Evolutionary conservation across 2,888 invertebrate species (phyloP).

Genomic region (Scelioninae gen. 1): DNA sequence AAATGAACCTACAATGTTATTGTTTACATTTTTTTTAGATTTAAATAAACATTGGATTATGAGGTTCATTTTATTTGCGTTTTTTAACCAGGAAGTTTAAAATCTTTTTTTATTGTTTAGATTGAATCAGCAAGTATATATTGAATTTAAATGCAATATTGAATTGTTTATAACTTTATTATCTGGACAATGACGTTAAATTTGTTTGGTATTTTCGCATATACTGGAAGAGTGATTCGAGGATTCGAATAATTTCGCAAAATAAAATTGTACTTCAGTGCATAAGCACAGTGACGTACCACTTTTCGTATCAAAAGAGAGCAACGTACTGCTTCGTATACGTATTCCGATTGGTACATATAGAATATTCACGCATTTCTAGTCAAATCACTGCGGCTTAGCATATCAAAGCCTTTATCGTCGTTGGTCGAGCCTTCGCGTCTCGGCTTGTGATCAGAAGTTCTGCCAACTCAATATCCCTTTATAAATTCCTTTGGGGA

Average conservation of each 20-base stretch:
- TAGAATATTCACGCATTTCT: constrained; percentile 76
- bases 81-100: no score
- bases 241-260: constrained; percentile 49
- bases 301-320: constrained; percentile 63
- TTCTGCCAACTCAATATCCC: constrained; percentile 74
- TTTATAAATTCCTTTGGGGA: constrained; percentile 75
- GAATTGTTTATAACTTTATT: no score
- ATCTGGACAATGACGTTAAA: neutral
- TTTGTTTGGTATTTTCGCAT: constrained; percentile 33
- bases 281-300: constrained; percentile 58
- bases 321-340: constrained; percentile 68
- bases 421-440: constrained; percentile 71
- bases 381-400: constrained; percentile 78
- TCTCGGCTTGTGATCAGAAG: constrained; percentile 71
- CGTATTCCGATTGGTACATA: constrained; percentile 73
- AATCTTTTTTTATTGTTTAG: no score
- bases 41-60: no score
- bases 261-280: constrained; percentile 49
- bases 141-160: no score
- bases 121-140: no score
- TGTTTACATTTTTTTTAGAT: no score
- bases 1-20: no score
- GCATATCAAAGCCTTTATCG: constrained; percentile 80
- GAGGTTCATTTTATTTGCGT: no score
- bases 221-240: constrained; percentile 38